These are phyloP conservation scores for Melitaea athalia DNA, from an alignment of 2,888 invertebrate species.

Conservation along the genomic window DNA sequence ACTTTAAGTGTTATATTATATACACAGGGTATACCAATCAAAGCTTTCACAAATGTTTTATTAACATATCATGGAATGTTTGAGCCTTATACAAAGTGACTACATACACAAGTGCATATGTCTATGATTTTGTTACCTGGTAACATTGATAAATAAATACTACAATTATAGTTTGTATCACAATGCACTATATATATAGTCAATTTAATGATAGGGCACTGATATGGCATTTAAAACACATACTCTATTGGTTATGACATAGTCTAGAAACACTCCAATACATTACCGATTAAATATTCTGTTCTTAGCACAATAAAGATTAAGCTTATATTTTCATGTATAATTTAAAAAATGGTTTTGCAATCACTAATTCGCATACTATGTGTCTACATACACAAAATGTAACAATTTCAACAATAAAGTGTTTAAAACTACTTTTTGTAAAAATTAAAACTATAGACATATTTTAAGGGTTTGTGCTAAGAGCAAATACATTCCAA, in stretches of 20 bases:
- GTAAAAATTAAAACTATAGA: neutral
- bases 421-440: neutral
- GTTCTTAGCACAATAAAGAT: slow-evolving; percentile 62
- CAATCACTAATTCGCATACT: neutral
- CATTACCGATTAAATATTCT: slow-evolving; percentile 60
- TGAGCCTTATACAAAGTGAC: slow-evolving; percentile 70
- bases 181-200: slow-evolving; percentile 62
- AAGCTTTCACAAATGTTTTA: slow-evolving; percentile 65
- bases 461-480: slow-evolving; percentile 47
- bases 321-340: slow-evolving; percentile 5
- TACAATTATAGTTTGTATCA: slow-evolving; percentile 12
- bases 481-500: slow-evolving; percentile 64
- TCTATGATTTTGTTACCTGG: slow-evolving; percentile 28
- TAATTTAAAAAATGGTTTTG: neutral
- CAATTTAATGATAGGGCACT: slow-evolving; percentile 62
- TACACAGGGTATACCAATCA: slow-evolving; percentile 61
- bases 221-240: slow-evolving; percentile 56
- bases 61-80: slow-evolving; percentile 77
- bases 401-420: neutral
- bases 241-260: slow-evolving; percentile 61
- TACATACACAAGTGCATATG: slow-evolving; percentile 60
- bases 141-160: slow-evolving; percentile 23
- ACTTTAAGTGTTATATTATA: slow-evolving; percentile 38
- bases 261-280: slow-evolving; percentile 74
- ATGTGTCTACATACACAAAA: neutral